Base-by-base conservation (phyloP, 2,113 vertebrate species). In the Myiagra hebetior region DNA sequence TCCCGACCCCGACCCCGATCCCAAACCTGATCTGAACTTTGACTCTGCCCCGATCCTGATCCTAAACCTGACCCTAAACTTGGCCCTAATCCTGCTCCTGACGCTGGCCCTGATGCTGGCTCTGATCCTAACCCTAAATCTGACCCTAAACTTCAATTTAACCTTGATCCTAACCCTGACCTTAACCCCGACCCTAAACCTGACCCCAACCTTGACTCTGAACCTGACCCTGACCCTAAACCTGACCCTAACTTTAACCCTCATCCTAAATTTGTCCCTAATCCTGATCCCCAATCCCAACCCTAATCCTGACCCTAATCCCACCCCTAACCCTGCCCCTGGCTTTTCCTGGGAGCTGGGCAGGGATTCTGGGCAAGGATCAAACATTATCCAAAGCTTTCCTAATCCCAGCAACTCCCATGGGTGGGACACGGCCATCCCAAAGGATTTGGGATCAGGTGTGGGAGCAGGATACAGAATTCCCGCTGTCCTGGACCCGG, bases 261-360 rank as follows among this genome's bases (percentile, higher is more conserved):
- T 19, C 17, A 17, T 17, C 18, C 18, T 44, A 42, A 42, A 42
- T 14, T n/a, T n/a, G n/a, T n/a, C 41, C 15, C 33, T 6, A 10
- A 37, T 8, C 33, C 53, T 1, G 1, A 24, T 21, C 3, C 3
- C 22, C 7, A 10, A 37, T 8, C n/a, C 41, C 37, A 15, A 20
- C 19, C 33, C 33, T 12, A 3, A 26, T 11, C 31, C 13, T 4
- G 0, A 53, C 2, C 17, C 7, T 2, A 4, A 21, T 8, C 35
- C 57, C 7, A 8, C 26, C 3, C 35, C 16, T 11, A 8, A 14
- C 8, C 35, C 37, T 16, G 14, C 4, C 26, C 49, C 26, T 12
- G 33, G 31, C 14, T 52, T 42, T 15, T 27, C 17, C 37, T 46
- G 80, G 79, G 49, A 52, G 0, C 44, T 5, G 47, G 47, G 0